Base-by-base conservation (phyloP, 2,888 invertebrate species). In the Eristalis pertinax region DNA sequence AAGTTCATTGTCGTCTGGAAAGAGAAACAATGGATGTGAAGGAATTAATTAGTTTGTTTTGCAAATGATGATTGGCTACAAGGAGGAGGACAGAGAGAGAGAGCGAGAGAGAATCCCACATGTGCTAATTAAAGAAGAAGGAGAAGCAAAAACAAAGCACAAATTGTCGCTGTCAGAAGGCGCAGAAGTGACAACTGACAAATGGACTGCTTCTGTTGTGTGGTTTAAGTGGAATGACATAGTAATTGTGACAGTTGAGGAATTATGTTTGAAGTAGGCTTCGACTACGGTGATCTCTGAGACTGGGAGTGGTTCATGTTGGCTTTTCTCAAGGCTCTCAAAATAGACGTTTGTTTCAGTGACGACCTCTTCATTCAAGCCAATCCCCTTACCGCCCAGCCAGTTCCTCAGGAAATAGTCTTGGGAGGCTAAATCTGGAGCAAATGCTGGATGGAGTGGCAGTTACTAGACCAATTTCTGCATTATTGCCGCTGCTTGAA, bases 1-100 rank as follows among this genome's bases (percentile, higher is more conserved):
- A 22, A 74, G 38, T 67, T 72, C 86, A 83, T 83, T 83, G 83
- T 72, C 60, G 65, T 79, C 86, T 86, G 75, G 22, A 83, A 86
- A 8, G 60, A 64, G 43, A 86, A n/a, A 72, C 35, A 22, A 10
- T 65, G 26, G 43, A 68, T 3, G 29, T 10, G 38, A 72, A 29
- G 22, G 38, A 62, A 15, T 32, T 70, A 29, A 32, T 19, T 72
- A n/a, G 58, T 26, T 60, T 26, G 60, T 13, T 4, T 50, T 50
- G 50, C 50, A 50, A 50, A 50, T n/a, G 19, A 50, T 19, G 4
- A 19, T 50, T n/a, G 50, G 38, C 13, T 38, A 13, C 50, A 19
- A 19, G 8, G 50, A 50, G 8, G 43, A 4, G 4, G 43, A 13
- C 5, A 50, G 19, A 50, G 50, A 50, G 19, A 50, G n/a, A n/a